Conservation (phyloP, 1,140 invertebrate species). For the Belonocnema kinseyi region DNA sequence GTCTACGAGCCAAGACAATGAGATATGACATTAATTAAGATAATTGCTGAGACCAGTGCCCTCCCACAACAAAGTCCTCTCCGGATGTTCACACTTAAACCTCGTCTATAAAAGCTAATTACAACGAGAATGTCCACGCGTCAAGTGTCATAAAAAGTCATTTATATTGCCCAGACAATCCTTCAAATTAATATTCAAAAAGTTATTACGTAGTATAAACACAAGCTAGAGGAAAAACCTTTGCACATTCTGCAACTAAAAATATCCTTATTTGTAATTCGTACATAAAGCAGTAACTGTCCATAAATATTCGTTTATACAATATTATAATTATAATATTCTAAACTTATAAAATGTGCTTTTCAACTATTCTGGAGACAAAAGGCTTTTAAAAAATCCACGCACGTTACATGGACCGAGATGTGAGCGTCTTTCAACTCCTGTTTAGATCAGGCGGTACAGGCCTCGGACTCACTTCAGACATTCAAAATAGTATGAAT, state of each 20-base stretch:
- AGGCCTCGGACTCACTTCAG: too few relatives aligned
- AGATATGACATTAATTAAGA: constrained; percentile 67
- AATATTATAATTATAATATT: too few relatives aligned
- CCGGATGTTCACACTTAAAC: constrained; percentile 68
- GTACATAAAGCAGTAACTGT: constrained; percentile 30
- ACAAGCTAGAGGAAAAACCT: constrained; percentile 9
- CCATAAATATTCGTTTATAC: background rate
- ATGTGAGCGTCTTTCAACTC: too few relatives aligned
- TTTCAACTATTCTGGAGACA: too few relatives aligned
- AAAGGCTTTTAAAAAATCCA: too few relatives aligned
- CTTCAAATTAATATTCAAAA: constrained; percentile 2
- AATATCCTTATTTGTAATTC: background rate
- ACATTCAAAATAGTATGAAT: too few relatives aligned
- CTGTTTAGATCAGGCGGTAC: too few relatives aligned
- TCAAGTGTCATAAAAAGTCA: constrained; percentile 34
- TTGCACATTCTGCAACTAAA: constrained; percentile 18
- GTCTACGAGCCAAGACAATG: constrained; percentile 55
- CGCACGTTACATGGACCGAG: too few relatives aligned
- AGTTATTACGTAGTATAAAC: constrained; percentile 3
- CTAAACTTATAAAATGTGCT: too few relatives aligned
- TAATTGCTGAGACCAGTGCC: constrained; percentile 61
- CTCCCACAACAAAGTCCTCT: constrained; percentile 59
- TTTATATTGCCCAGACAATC: constrained; percentile 25
- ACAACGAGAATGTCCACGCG: constrained; percentile 52
- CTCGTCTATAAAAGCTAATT: constrained; percentile 56